These are phyloP conservation scores for Pao palembangensis DNA, from an alignment of 2,113 vertebrate genomes.

Conservation along the genomic window DNA sequence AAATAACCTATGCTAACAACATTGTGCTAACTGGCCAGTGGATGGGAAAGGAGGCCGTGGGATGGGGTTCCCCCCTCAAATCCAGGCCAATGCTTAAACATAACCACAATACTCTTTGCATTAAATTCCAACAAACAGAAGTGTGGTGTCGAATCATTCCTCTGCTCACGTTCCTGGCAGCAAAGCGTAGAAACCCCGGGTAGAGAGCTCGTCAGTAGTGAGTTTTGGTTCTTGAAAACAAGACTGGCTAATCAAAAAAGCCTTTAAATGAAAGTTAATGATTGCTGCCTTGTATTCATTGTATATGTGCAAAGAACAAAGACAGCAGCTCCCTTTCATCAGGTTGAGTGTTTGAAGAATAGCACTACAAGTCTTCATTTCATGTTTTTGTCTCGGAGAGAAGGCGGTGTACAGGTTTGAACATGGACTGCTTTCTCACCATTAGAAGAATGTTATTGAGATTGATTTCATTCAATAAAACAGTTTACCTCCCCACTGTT, in stretches of 20 bases:
- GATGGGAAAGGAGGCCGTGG: constrained; percentile 63
- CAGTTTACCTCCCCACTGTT: neutral
- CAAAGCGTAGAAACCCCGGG: constrained; percentile 10
- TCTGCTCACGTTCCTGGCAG: neutral
- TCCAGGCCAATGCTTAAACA: neutral
- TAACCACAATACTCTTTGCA: neutral
- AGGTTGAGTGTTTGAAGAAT: constrained; percentile 54
- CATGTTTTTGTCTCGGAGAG: constrained; percentile 31
- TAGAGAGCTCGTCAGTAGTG: constrained; percentile 18
- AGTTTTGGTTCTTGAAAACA: constrained; percentile 40
- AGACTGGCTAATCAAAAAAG: constrained; percentile 58
- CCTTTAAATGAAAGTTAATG: constrained; percentile 52
- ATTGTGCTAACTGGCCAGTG: constrained; percentile 54
- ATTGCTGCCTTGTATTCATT: constrained; percentile 53
- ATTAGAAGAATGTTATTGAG: constrained; percentile 6
- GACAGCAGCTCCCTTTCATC: constrained; percentile 58
- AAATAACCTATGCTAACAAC: constrained; percentile 73
- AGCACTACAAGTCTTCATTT: constrained; percentile 34
- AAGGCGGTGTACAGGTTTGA: constrained; percentile 1
- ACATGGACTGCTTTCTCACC: neutral
- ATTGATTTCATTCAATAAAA: constrained; percentile 1
- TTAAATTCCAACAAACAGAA: neutral
- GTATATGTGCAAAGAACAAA: constrained; percentile 63
- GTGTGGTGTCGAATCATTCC: neutral
- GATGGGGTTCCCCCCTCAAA: constrained; percentile 31